phyloP scores from a whole-genome alignment of 2,888 invertebrate species.

The Metacarcinus magister region DNA sequence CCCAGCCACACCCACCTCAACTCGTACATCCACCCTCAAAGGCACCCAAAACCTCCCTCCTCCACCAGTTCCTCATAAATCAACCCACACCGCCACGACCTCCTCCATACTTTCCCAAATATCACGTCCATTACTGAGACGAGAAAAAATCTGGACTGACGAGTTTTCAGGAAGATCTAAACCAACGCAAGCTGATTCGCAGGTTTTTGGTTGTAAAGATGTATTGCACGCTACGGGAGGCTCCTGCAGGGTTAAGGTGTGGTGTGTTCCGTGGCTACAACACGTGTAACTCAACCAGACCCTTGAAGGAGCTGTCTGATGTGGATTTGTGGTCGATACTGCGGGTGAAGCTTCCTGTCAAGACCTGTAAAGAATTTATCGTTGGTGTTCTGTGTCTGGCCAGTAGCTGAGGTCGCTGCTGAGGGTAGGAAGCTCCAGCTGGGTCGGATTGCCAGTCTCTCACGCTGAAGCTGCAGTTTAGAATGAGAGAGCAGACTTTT shows the following conservation, averaged over 20 bases:
- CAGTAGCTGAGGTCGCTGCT: not conserved
- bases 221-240: not conserved
- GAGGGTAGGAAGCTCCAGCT: not conserved
- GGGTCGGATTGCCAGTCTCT: not conserved
- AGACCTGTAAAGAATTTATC: not conserved
- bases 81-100: not conserved
- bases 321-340: not conserved
- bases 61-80: not conserved
- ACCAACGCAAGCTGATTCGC: not conserved
- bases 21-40: constrained; percentile 20
- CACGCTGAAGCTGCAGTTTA: not conserved
- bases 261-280: not conserved
- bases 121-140: not conserved
- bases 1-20: not conserved
- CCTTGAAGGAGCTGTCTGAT: not conserved
- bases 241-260: not conserved
- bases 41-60: not conserved
- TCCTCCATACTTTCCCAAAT: not conserved
- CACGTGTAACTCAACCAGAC: not conserved
- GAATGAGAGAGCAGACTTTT: not conserved
- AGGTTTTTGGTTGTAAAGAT: not conserved
- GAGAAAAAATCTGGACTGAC: not conserved
- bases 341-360: not conserved
- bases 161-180: not conserved
- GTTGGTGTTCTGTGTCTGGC: not conserved